Evolutionary conservation across 2,113 vertebrate genomes (phyloP).

Genomic region (Anas platyrhynchos): DNA sequence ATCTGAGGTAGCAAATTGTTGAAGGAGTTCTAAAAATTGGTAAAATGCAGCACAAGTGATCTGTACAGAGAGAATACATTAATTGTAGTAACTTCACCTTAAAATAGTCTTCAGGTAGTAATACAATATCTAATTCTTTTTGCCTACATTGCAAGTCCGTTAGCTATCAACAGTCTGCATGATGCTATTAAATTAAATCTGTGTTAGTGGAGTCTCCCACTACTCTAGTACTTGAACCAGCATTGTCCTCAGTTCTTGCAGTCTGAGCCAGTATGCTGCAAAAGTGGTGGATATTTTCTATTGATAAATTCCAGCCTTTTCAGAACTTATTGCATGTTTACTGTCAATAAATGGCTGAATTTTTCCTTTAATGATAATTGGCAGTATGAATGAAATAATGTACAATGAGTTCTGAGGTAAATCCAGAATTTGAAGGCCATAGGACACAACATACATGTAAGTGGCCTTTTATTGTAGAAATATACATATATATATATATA

Average conservation of each 20-base stretch:
- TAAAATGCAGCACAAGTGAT: background rate
- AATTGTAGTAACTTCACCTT: background rate
- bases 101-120: background rate
- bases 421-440: background rate
- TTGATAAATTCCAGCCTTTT: background rate
- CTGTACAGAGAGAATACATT: background rate
- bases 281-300: background rate
- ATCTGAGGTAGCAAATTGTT: background rate
- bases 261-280: background rate
- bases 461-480: background rate
- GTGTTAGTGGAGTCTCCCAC: background rate
- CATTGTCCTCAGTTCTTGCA: background rate
- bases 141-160: background rate
- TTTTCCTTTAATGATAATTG: background rate
- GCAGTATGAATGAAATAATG: accelerated
- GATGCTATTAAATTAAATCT: background rate
- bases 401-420: background rate
- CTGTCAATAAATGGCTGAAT: background rate
- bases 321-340: background rate
- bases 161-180: background rate
- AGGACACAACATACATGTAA: background rate
- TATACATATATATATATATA: background rate
- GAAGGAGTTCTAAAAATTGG: background rate
- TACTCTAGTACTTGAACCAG: background rate
- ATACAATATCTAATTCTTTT: background rate